Base-by-base conservation (phyloP, 2,888 invertebrate genomes). In the Epirrhoe alternata region DNA sequence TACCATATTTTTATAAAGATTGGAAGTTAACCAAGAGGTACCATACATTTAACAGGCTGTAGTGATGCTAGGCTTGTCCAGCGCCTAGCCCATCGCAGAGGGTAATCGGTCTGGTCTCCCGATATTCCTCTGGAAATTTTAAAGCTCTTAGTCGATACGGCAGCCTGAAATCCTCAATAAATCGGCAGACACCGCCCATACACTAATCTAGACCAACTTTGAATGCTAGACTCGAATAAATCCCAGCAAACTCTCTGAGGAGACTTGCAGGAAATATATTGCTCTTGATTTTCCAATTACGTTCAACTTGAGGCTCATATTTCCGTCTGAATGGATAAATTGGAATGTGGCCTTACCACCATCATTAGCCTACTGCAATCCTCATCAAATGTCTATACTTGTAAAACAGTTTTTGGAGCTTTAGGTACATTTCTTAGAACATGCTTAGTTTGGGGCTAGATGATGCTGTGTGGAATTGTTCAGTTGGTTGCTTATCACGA, bases 261-360 rank as follows among this genome's bases (percentile, higher is more conserved):
- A 77, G 74, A 69, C 74, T 77, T 71, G 72, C 74, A 68, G 76
- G 79, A 82, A 82, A 89, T 88, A 86, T 87, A 89, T 86, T 79
- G 82, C 84, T 79, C 80, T 82, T 86, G 86, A 88, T 88, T 88
- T 87, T 86, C 89, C 89, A 90, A 92, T 92, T 90, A 90, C 87
- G 80, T 79, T 74, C 74, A 81, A 87, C 78, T 85, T 83, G 77
- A 80, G 74, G 78, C 77, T 88, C 87, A 88, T 88, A 88, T 90
- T 89, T 84, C 86, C 83, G 79, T 76, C 71, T 74, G 71, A 75
- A 73, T 75, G 80, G 78, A 81, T 85, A 63, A 52, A 45, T 55
- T 79, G 74, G 68, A 57, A 60, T 66, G 56, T 55, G 35, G 47
- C 24, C 53, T 62, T 61, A 61, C 54, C 54, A 61, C 49, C 35